Evolutionary conservation across 2,113 vertebrate genomes (phyloP), one percentile per base, ranked within the genome.

Genomic region (Myrmophylax atrothorax): DNA sequence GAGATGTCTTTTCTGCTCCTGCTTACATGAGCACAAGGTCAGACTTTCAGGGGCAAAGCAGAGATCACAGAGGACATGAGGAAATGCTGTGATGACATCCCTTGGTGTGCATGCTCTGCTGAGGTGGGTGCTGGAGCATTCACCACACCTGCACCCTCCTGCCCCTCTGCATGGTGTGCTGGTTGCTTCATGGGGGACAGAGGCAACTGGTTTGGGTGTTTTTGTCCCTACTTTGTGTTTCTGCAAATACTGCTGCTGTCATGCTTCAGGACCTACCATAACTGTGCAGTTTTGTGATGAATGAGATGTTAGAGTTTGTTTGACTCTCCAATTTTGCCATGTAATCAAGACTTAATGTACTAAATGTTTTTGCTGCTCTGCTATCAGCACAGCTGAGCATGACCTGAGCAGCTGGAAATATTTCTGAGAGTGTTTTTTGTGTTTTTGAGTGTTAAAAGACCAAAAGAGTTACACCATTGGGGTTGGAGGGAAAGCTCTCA

Each of bases 401-500:
- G 50, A n/a, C 77, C 87, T 49, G 58, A 49, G 73, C 86, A 83
- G 42, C 42, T 93, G 77, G 73, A 44, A 90, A 63, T 90, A 90
- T 87, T 96, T 84, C 84, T 80, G 58, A 85, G 68, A 88, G 23
- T 11, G 47, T 76, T 85, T 74, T 91, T 83, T 92, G 35, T 84
- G 67, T 63, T 83, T 94, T 81, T 67, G 63, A 82, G 35, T 62
- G 86, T 90, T 96, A 69, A 96, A 84, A 95, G 77, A 96, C 38
- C 37, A 49, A 53, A 75, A 35, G 26, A 63, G 22, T 88, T 93
- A 89, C 29, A 89, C 16, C 22, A 73, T 42, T 42, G 40, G 12
- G 40, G 40, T 42, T 42, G 40, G 40, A 14, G 38, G 40, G 40
- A 42, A 42, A 53, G 49, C 60, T 68, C 33, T 82, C n/a, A 75